Evolutionary conservation across 1,140 invertebrate genomes (phyloP).

Genomic region (Daktulosphaira vitifoliae): DNA sequence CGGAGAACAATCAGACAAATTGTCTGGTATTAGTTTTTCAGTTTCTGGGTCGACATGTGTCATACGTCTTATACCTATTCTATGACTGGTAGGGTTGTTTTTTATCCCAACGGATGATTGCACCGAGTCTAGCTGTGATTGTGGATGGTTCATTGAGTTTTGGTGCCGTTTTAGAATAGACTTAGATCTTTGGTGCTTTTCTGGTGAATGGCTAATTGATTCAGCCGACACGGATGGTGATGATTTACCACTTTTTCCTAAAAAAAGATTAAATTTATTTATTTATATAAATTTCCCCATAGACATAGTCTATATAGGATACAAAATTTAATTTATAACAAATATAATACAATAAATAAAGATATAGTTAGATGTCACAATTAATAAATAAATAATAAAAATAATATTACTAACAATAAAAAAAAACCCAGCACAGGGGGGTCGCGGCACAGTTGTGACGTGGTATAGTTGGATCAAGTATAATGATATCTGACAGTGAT

Average conservation of each 20-base stretch:
- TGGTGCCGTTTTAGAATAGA: slow-evolving; percentile 72
- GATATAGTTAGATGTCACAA: too few species aligned
- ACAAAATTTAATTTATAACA: too few species aligned
- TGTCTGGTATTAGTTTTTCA: slow-evolving; percentile 62
- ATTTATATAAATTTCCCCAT: too few species aligned
- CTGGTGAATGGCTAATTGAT: slow-evolving; percentile 59
- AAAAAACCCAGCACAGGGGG: too few species aligned
- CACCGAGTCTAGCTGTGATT: slow-evolving; percentile 40
- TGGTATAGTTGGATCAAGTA: too few species aligned
- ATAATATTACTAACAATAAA: too few species aligned
- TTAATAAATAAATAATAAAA: too few species aligned
- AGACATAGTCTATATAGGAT: too few species aligned
- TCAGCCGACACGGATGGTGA: slow-evolving; percentile 62
- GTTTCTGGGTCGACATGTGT: slow-evolving; percentile 58
- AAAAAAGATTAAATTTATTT: too few species aligned
- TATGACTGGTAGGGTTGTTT: slow-evolving; percentile 20
- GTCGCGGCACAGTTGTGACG: too few species aligned
- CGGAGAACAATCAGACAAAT: slow-evolving; percentile 44
- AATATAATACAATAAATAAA: too few species aligned
- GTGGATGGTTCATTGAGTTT: slow-evolving; percentile 3
- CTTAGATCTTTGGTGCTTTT: slow-evolving; percentile 57
- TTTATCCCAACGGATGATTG: slow-evolving; percentile 38
- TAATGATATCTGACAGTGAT: too few species aligned
- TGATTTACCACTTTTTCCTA: slow-evolving; percentile 53
- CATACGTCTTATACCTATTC: slow-evolving; percentile 43